Evolutionary conservation across 1,140 invertebrate species (phyloP).

Genomic region (Nasonia vitripennis): DNA sequence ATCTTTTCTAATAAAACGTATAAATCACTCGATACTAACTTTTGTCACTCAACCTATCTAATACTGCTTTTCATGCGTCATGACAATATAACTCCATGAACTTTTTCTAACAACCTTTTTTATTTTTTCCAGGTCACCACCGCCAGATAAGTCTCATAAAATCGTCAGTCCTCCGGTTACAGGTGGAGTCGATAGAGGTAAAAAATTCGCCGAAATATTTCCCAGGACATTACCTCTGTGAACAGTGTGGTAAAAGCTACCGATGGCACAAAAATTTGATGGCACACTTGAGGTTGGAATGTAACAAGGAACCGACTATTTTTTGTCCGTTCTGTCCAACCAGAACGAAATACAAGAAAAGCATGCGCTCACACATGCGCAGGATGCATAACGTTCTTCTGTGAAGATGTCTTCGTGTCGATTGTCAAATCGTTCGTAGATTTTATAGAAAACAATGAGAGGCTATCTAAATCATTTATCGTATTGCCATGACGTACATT

Average conservation of each 20-base stretch:
- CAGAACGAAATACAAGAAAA: slow-evolving; percentile 74
- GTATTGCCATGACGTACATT: too few species aligned
- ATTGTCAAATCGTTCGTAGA: too few species aligned
- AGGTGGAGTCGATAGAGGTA: too few species aligned
- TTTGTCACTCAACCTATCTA: background rate
- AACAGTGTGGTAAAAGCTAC: slow-evolving; percentile 75
- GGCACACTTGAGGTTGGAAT: slow-evolving; percentile 70
- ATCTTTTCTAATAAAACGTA: background rate
- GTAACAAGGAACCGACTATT: slow-evolving; percentile 72
- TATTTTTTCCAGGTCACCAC: background rate
- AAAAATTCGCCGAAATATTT: too few species aligned
- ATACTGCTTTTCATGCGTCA: background rate
- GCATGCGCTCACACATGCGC: slow-evolving; percentile 73
- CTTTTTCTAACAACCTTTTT: background rate
- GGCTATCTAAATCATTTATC: too few species aligned
- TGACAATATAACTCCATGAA: background rate
- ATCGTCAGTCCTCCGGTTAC: too few species aligned
- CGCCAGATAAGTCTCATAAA: background rate
- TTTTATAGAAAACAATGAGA: too few species aligned
- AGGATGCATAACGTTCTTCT: slow-evolving; percentile 56
- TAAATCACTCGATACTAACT: background rate
- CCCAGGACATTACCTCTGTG: slow-evolving; percentile 68
- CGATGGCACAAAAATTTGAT: slow-evolving; percentile 74
- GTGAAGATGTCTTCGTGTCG: too few species aligned
- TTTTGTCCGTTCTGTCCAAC: slow-evolving; percentile 77